A percentile compares a stretch with the other conserved stretches of the same genome.
These are phyloP conservation scores for Psephotus haematonotus DNA, from an alignment of 2,113 vertebrate genomes.

Conservation along the genomic window DNA sequence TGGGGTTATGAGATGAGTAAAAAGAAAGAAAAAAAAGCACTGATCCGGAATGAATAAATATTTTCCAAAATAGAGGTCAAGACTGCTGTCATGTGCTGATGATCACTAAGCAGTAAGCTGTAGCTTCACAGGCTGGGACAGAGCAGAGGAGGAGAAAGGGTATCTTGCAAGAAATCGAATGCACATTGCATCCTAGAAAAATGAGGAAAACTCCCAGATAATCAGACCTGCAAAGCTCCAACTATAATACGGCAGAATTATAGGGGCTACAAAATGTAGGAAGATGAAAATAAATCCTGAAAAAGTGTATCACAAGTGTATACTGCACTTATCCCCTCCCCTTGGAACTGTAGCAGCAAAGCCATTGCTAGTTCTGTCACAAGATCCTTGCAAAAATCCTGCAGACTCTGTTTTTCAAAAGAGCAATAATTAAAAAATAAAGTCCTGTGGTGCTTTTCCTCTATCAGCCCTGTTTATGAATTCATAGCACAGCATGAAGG, in stretches of 20 bases:
- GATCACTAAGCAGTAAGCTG: not conserved
- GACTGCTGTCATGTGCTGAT: not conserved
- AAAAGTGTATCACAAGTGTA: slow-evolving; percentile 15
- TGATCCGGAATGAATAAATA: not conserved
- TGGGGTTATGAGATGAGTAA: not conserved
- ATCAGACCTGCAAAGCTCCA: not conserved
- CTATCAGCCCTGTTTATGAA: slow-evolving; percentile 76
- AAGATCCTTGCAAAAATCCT: slow-evolving; percentile 55
- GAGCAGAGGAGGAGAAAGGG: not conserved
- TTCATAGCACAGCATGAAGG: slow-evolving; percentile 81
- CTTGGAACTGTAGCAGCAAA: slow-evolving; percentile 2
- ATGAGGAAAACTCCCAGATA: not conserved
- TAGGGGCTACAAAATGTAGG: not conserved
- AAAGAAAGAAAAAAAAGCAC: not conserved
- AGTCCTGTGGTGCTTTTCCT: slow-evolving; percentile 75
- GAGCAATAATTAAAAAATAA: slow-evolving; percentile 79
- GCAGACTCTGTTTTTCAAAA: slow-evolving; percentile 66
- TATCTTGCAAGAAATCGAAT: not conserved
- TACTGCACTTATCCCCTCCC: not conserved
- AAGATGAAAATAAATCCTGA: not conserved
- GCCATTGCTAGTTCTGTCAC: not conserved
- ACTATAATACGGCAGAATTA: not conserved
- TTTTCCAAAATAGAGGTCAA: not conserved
- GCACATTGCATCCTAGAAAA: not conserved
- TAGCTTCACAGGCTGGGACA: not conserved